These are phyloP conservation scores for Mionectes olivaceus DNA, from an alignment of 2,797 vertebrate genomes.

Conservation along the genomic window DNA sequence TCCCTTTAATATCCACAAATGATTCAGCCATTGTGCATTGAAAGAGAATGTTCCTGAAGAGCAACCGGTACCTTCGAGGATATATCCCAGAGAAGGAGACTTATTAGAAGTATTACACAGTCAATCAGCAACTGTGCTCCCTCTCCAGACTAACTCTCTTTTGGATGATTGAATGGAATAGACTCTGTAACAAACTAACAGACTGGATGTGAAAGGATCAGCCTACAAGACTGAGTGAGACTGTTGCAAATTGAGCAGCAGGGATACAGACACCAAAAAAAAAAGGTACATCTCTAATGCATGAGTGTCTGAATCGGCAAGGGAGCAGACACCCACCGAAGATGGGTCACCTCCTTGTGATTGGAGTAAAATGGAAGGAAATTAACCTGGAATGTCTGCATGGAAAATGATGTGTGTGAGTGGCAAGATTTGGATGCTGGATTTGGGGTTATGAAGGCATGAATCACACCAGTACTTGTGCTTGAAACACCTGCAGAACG, in stretches of 20 bases:
- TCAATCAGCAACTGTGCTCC: constrained; percentile 24
- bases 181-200: constrained; percentile 40
- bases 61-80: constrained; percentile 18
- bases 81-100: constrained; percentile 62
- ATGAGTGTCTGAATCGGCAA: constrained; percentile 3
- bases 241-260: constrained; percentile 36
- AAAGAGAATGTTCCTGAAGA: constrained; percentile 72
- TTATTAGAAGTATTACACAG: constrained; percentile 48
- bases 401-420: constrained; percentile 21
- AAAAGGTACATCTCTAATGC: not conserved
- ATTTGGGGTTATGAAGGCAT: constrained; percentile 52
- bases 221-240: constrained; percentile 57
- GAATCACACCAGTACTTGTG: constrained; percentile 69
- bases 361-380: not conserved
- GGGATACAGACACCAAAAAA: constrained; percentile 27
- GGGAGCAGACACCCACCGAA: not conserved
- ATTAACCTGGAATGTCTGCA: constrained; percentile 27
- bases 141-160: constrained; percentile 46
- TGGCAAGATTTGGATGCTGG: constrained; percentile 24
- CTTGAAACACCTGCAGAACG: constrained; percentile 57
- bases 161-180: constrained; percentile 36
- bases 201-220: constrained; percentile 46
- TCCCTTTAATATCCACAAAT: constrained; percentile 78
- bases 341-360: not conserved
- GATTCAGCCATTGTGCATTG: constrained; percentile 72